Evolutionary conservation across 2,888 invertebrate genomes (phyloP), one percentile per base, ranked within the genome.

Genomic region (Biston betularia): DNA sequence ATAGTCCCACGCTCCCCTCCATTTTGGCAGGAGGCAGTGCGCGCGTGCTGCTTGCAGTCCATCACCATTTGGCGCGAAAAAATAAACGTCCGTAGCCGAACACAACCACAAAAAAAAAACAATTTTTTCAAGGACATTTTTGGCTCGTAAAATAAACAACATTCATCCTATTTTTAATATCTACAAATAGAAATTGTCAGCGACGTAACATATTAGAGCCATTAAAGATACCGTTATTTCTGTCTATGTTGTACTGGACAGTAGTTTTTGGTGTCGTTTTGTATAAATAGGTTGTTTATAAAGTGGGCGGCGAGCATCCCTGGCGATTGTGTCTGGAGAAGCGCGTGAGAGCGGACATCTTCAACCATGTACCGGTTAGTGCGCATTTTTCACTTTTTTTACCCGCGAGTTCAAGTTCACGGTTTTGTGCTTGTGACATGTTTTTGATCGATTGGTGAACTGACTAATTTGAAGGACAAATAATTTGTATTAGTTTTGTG

Each of bases 301-400:
- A 38, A 89, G 83, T 79, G 80, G 83, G 81, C 79, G 81, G 79
- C 81, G 79, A 73, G 75, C 80, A 79, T 79, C 84, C 85, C 77
- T 69, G 65, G 75, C 68, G 74, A 69, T 79, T 83, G 80, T 83
- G 76, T 80, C 82, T 74, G 70, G 77, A 81, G 82, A 79, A 75
- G 70, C 78, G 74, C 75, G 76, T 76, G 80, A 77, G 80, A 75
- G 79, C 70, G 73, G 24, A 38, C 58, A 72, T 74, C 78, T 74
- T 74, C 75, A 49, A 49, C 59, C 67, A 89, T 92, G 90, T 89
- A 89, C 88, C 89, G 92, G 92, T 92, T 82, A 92, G 92, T 91
- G 75, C 59, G 61, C 72, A 72, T 80, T 80, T 79, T 80, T 75
- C 71, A 74, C 73, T 75, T 69, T 75, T 71, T 75, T n/a, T 44